These are phyloP conservation scores for Cotesia glomerata DNA, from an alignment of 1,140 invertebrate species.

Conservation along the genomic window DNA sequence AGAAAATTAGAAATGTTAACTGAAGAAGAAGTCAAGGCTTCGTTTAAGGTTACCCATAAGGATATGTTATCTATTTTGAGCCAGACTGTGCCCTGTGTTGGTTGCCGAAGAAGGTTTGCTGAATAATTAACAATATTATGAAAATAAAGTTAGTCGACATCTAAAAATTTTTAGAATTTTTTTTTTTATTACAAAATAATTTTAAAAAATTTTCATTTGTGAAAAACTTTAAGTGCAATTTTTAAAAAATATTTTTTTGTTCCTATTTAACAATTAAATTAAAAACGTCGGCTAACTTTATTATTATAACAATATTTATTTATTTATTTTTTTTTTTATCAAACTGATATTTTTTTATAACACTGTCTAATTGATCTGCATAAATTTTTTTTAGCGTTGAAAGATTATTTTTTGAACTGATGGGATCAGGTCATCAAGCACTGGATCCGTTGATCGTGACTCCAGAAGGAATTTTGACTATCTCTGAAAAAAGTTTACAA, in stretches of 20 bases:
- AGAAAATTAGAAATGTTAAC: constrained; percentile 81
- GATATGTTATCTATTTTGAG: constrained; percentile 83
- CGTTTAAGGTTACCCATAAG: constrained; percentile 82
- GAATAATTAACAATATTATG: neutral
- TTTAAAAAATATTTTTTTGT: no score
- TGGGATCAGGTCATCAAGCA: constrained; percentile 80
- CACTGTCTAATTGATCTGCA: no score
- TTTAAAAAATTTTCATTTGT: no score
- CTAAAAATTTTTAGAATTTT: constrained; percentile 6
- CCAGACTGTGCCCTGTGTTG: constrained; percentile 90
- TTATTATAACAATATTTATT: no score
- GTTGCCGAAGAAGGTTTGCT: constrained; percentile 85
- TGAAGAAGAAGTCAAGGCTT: constrained; percentile 77
- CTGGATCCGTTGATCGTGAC: constrained; percentile 81
- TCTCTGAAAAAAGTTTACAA: constrained; percentile 77
- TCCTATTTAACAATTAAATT: no score
- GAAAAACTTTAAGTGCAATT: no score
- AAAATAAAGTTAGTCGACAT: no score
- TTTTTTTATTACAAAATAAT: neutral
- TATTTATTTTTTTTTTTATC: constrained; percentile 35
- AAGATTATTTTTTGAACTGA: constrained; percentile 81
- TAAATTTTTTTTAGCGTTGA: constrained; percentile 74
- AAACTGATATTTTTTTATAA: no score
- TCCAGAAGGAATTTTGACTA: constrained; percentile 73
- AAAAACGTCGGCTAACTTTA: no score